Percentiles rank a stretch among this genome's conserved stretches.
phyloP scores from a whole-genome alignment of 1,140 invertebrate genomes.

The Drosophila pandora region DNA sequence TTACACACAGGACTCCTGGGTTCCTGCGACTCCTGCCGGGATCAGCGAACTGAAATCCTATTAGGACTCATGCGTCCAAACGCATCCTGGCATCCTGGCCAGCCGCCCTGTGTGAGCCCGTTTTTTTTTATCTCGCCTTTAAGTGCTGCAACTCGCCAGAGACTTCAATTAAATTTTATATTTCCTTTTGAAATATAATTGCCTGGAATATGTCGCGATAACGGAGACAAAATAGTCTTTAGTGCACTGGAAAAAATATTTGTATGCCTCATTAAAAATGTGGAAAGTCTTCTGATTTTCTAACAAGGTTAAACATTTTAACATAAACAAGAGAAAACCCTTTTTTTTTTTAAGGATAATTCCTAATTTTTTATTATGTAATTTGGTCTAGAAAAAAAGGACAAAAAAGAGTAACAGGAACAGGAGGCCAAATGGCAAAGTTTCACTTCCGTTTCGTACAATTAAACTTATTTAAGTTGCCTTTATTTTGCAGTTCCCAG shows the following conservation, averaged over 20 bases:
- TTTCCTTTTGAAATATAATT: neutral
- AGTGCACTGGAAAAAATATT: neutral
- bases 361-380: neutral
- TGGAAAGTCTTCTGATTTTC: no score
- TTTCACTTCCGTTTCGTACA: conserved; percentile 50
- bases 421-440: conserved; percentile 36
- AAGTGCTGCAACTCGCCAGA: neutral
- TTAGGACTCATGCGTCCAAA: conserved; percentile 1
- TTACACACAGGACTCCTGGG: conserved; percentile 2
- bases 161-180: conserved; percentile 5
- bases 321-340: no score
- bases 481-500: conserved; percentile 19
- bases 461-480: conserved; percentile 64
- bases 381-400: neutral
- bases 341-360: no score
- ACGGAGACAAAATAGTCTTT: neutral
- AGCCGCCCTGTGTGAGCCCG: neutral
- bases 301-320: neutral
- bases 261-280: no score
- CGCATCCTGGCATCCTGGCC: neutral
- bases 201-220: conserved; percentile 1
- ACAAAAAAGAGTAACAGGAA: neutral
- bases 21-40: neutral
- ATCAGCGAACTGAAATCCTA: conserved; percentile 4
- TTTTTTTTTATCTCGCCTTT: conserved; percentile 1